Evolutionary conservation across 2,797 vertebrate species (phyloP).

Genomic region (Sebastes paucispinis): DNA sequence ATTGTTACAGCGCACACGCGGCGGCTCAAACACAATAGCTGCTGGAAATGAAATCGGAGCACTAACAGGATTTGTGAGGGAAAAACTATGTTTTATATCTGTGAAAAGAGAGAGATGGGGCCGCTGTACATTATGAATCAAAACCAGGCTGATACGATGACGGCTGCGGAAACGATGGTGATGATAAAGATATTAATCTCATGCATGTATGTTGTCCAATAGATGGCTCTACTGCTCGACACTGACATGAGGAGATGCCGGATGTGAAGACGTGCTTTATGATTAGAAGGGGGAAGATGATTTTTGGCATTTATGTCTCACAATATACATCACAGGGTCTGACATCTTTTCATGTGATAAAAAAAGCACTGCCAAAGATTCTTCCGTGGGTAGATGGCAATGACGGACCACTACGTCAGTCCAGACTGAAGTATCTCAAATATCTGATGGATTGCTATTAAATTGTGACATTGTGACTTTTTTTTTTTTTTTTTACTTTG

Average conservation of each 20-base stretch:
- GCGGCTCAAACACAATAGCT: slow-evolving; percentile 16
- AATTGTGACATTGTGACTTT: neutral
- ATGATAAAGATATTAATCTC: slow-evolving; percentile 53
- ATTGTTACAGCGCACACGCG: slow-evolving; percentile 14
- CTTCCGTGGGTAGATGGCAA: neutral
- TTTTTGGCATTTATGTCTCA: neutral
- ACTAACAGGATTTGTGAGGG: slow-evolving; percentile 55
- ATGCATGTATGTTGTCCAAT: slow-evolving; percentile 25
- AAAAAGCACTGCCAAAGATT: neutral
- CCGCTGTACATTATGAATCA: slow-evolving; percentile 30
- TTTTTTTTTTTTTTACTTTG: neutral
- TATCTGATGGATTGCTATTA: neutral
- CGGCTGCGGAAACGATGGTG: neutral
- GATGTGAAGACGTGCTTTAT: slow-evolving; percentile 15
- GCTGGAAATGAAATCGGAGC: slow-evolving; percentile 43
- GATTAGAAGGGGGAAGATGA: neutral
- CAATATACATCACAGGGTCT: neutral
- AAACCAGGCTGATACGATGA: slow-evolving; percentile 10
- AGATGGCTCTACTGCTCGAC: slow-evolving; percentile 7
- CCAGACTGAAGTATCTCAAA: neutral
- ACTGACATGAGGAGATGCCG: slow-evolving; percentile 3
- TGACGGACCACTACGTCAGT: neutral
- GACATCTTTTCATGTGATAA: neutral
- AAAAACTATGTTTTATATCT: slow-evolving; percentile 39
- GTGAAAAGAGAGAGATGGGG: neutral